Conservation (phyloP, 1,140 invertebrate species). For the Caenorhabditis tropicalis region DNA sequence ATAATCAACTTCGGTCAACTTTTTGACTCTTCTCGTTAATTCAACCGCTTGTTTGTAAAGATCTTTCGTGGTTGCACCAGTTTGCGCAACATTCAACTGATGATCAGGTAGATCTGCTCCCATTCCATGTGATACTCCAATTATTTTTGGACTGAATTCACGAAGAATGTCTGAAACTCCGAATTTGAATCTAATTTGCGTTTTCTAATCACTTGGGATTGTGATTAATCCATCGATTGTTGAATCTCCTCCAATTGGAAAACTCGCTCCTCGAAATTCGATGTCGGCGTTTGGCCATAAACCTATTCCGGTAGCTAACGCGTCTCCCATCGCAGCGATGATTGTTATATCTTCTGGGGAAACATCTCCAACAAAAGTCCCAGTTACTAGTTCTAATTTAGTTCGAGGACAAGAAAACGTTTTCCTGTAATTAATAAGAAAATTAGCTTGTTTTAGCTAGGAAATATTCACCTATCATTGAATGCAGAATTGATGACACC, state of each 20-base stretch:
- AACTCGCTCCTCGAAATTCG: conserved; percentile 70
- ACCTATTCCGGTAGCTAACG: conserved; percentile 64
- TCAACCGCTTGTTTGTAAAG: conserved; percentile 66
- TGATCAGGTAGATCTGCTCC: conserved; percentile 65
- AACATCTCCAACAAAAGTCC: conserved; percentile 49
- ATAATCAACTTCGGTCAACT: conserved; percentile 64
- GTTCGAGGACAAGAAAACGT: conserved; percentile 56
- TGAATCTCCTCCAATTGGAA: conserved; percentile 70
- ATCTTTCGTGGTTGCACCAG: conserved; percentile 62
- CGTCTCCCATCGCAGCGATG: conserved; percentile 58
- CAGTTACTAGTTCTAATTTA: conserved; percentile 52
- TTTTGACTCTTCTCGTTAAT: conserved; percentile 61
- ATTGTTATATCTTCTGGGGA: conserved; percentile 57
- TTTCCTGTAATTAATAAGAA: conserved; percentile 47
- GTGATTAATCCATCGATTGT: conserved; percentile 70
- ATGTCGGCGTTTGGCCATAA: conserved; percentile 69
- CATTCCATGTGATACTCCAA: conserved; percentile 69
- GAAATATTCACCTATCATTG: conserved; percentile 21
- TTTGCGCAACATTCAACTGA: conserved; percentile 68
- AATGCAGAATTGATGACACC: conserved; percentile 47
- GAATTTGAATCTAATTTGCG: background rate
- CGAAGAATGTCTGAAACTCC: conserved; percentile 66
- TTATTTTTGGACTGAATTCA: conserved; percentile 64
- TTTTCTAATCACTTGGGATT: conserved; percentile 60
- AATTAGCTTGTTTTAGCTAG: background rate